These are phyloP conservation scores for Aethina tumida DNA, from an alignment of 1,140 invertebrate genomes.

Conservation along the genomic window DNA sequence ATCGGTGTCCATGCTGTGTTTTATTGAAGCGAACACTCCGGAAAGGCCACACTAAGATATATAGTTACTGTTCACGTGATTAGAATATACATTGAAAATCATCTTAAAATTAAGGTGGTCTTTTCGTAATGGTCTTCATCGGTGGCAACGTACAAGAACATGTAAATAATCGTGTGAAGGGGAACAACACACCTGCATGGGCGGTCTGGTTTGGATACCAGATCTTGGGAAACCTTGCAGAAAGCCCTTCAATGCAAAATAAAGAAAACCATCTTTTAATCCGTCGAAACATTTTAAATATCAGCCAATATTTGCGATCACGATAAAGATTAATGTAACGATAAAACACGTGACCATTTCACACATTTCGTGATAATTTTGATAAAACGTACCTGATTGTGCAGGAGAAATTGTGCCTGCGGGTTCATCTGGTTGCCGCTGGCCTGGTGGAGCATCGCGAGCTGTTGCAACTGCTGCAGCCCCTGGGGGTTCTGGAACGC, in stretches of 20 bases:
- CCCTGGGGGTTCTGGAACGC: conserved; percentile 38
- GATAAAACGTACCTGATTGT: conserved; percentile 67
- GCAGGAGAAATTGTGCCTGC: conserved; percentile 66
- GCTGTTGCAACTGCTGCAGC: conserved; percentile 51
- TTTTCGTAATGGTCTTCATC: too few species aligned
- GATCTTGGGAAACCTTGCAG: conserved; percentile 35
- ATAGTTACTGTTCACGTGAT: too few species aligned
- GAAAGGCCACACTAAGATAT: too few species aligned
- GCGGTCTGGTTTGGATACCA: conserved; percentile 29
- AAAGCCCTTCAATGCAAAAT: conserved; percentile 31
- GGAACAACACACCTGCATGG: conserved; percentile 37
- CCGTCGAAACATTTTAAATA: not conserved
- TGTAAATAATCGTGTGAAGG: too few species aligned
- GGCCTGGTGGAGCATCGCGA: conserved; percentile 57
- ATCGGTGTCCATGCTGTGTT: conserved; percentile 1
- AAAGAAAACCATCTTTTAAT: not conserved
- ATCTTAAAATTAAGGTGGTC: too few species aligned
- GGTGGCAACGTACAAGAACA: too few species aligned
- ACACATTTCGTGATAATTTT: conserved; percentile 2
- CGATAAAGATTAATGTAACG: not conserved
- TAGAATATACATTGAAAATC: too few species aligned
- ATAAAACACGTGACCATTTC: not conserved
- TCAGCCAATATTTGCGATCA: too few species aligned
- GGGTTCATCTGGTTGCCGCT: conserved; percentile 41
- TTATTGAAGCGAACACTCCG: not conserved